Evolutionary conservation across 2,113 vertebrate species (phyloP).

Genomic region (Nanorana parkeri): DNA sequence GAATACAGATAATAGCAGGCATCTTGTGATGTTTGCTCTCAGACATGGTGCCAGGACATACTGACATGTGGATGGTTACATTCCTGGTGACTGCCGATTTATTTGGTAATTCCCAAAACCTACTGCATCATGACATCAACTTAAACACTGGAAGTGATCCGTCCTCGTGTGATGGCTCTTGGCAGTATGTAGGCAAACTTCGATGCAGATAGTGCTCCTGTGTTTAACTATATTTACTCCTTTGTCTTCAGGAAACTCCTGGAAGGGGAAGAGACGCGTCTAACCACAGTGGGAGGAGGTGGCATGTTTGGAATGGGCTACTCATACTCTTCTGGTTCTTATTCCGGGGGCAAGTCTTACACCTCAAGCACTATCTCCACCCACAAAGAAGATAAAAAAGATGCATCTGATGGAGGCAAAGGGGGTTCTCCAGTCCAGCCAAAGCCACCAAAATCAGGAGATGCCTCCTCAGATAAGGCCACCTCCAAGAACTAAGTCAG

Average conservation of each 20-base stretch:
- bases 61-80: too few species aligned
- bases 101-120: too few species aligned
- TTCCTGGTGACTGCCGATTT: too few species aligned
- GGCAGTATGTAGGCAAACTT: too few species aligned
- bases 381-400: conserved; percentile 52
- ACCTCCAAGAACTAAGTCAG: conserved; percentile 27
- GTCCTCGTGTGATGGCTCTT: too few species aligned
- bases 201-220: too few species aligned
- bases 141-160: too few species aligned
- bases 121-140: too few species aligned
- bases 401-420: conserved; percentile 24
- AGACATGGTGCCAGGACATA: too few species aligned
- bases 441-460: conserved; percentile 28
- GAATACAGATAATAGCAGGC: too few species aligned
- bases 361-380: conserved; percentile 59
- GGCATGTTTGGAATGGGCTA: conserved; percentile 71
- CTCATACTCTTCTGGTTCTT: conserved; percentile 63
- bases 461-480: conserved; percentile 11
- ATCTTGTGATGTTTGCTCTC: too few species aligned
- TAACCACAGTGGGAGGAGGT: conserved; percentile 70
- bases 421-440: conserved; percentile 7
- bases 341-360: conserved; percentile 67
- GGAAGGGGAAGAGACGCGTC: conserved; percentile 83
- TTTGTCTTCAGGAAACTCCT: conserved; percentile 76
- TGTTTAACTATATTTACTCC: not conserved